These are phyloP conservation scores for Ophioderma brevispina DNA, from an alignment of 35 echinoderm and acorn worm genomes.

Conservation along the genomic window DNA sequence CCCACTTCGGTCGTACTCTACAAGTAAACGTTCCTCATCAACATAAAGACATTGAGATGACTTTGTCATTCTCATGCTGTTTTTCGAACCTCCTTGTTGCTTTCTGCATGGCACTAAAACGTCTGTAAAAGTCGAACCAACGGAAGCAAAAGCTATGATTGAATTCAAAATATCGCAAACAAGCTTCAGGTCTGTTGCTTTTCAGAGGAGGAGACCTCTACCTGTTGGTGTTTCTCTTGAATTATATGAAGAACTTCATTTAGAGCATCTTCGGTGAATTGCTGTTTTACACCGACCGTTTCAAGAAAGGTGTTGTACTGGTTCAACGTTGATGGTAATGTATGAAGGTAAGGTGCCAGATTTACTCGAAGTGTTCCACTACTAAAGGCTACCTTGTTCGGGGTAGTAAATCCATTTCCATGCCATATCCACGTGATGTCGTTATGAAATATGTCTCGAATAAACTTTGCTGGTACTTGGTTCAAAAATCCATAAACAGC, in stretches of 20 bases:
- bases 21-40: not conserved
- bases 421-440: constrained; percentile 25
- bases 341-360: constrained; percentile 7
- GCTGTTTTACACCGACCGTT: not conserved
- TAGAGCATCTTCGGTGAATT: not conserved
- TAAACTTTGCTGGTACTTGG: not conserved
- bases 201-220: not conserved
- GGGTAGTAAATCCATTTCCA: constrained; percentile 38
- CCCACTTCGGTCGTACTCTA: not conserved
- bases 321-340: not conserved
- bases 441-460: not conserved
- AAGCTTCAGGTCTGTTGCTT: constrained; percentile 4
- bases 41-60: constrained; percentile 17
- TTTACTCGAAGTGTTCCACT: not conserved
- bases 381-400: constrained; percentile 32
- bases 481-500: not conserved
- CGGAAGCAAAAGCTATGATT: not conserved
- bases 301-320: not conserved
- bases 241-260: not conserved
- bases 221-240: not conserved
- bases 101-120: constrained; percentile 16
- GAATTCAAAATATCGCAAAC: constrained; percentile 15
- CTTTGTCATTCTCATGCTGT: not conserved
- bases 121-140: not conserved
- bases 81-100: not conserved